Evolutionary conservation across 2,797 vertebrate genomes (phyloP), one percentile per base, ranked within the genome.

Genomic region (Myripristis jacobus): DNA sequence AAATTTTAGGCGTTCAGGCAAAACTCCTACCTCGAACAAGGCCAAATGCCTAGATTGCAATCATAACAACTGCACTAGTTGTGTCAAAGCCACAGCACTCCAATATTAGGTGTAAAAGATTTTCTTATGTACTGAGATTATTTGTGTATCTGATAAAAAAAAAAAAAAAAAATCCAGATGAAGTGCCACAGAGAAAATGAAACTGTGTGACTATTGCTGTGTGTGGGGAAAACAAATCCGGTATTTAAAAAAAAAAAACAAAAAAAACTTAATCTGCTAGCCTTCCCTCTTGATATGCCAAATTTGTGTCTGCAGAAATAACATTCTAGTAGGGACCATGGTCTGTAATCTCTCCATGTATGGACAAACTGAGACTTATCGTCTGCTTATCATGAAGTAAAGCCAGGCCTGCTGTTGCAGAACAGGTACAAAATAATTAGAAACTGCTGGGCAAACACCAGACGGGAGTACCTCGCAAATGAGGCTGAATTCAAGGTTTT

Each of bases 331-430:
- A 24, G 4, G 24, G 25, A 52, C 46, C 21, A 19, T 16, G 44
- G 15, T 36, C n/a, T 31, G 7, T 50, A 55, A 75, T 70, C 43
- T 8, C 43, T 22, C 6, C 0, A 1, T 31, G 50, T 24, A 47
- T 64, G 53, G 55, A 55, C 70, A 64, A 75, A 65, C 4, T 11
- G 19, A 47, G 15, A 25, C 52, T 77, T 78, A 81, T 86, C 79
- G 69, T 56, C 13, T 47, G 58, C 63, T 84, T 79, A 79, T 81
- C 73, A 16, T 2, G 5, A 57, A 31, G 13, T 22, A 59, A 44
- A 66, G 9, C 0, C 53, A 34, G 29, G 48, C 31, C 64, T 43
- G 0, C 34, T 18, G 70, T n/a, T 3, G 65, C 21, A 34, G 27
- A 57, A 25, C 52, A 70, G 62, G 64, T 77, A 66, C 31, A 25